A percentile compares a stretch with the other conserved stretches of the same genome.
phyloP scores from a whole-genome alignment of 2,113 vertebrate species.

The Machaerirhynchus nigripectus region DNA sequence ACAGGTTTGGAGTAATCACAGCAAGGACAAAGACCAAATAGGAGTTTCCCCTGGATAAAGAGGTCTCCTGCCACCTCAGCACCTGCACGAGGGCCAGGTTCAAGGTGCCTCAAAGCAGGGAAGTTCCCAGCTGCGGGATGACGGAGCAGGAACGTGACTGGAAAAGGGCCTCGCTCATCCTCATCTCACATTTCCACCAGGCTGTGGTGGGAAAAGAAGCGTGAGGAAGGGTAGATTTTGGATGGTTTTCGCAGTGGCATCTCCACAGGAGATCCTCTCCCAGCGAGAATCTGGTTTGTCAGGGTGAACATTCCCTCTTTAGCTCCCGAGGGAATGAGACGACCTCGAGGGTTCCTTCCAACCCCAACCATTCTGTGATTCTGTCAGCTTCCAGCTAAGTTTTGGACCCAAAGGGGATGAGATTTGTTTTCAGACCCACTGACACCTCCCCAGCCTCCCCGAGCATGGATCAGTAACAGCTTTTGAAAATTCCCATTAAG shows the following conservation, averaged over 20 bases:
- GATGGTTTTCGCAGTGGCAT: background rate
- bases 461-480: background rate
- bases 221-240: background rate
- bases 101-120: background rate
- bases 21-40: background rate
- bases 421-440: background rate
- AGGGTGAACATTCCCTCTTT: background rate
- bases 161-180: background rate
- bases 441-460: background rate
- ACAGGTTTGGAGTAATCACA: background rate
- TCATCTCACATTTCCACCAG: no score
- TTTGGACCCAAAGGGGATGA: background rate
- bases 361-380: background rate
- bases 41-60: background rate
- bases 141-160: background rate
- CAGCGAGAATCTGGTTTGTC: accelerated
- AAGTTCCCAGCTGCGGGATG: background rate
- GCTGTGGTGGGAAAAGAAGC: background rate
- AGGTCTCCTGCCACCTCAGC: background rate
- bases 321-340: background rate
- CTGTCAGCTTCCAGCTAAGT: background rate
- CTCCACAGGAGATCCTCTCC: background rate
- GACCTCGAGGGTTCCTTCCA: background rate
- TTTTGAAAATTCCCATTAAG: background rate
- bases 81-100: background rate